These are phyloP conservation scores for Netelia virgata DNA, from an alignment of 2,888 invertebrate species.

Conservation along the genomic window DNA sequence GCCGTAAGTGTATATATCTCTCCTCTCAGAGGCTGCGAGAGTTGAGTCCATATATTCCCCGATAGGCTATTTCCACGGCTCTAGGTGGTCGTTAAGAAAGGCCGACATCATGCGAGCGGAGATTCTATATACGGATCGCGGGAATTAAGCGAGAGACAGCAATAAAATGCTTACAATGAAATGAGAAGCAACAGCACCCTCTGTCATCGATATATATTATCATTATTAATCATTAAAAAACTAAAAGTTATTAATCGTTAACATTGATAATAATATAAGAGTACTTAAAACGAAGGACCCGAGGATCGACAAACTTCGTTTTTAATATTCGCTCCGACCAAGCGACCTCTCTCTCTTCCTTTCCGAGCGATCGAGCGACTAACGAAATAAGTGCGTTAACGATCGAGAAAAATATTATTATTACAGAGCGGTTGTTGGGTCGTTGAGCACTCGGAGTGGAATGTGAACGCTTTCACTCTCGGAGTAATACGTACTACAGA, in stretches of 20 bases:
- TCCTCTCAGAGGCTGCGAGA: conserved; percentile 24
- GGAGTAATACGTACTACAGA: not conserved
- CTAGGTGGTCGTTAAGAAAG: conserved; percentile 73
- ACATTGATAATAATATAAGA: no score
- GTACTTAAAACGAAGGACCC: no score
- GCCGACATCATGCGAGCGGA: conserved; percentile 36
- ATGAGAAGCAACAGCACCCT: conserved; percentile 33
- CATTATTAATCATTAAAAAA: not conserved
- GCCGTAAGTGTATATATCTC: not conserved
- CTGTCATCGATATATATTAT: conserved; percentile 19
- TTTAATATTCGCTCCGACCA: no score
- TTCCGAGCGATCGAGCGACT: no score
- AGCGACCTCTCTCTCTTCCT: no score
- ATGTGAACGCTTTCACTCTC: conserved; percentile 32
- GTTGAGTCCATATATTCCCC: conserved; percentile 73
- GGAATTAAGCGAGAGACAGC: not conserved
- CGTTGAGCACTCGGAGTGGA: conserved; percentile 9
- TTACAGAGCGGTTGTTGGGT: conserved; percentile 17
- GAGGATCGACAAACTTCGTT: no score
- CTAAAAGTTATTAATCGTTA: no score
- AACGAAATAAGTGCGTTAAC: conserved; percentile 1
- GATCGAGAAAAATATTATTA: conserved; percentile 42
- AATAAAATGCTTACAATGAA: conserved; percentile 4
- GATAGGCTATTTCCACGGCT: conserved; percentile 77
- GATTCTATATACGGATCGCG: conserved; percentile 34